These are phyloP conservation scores for Stichodactyla helianthus DNA, from an alignment of 64 coral and sea anemone genomes.

Conservation along the genomic window DNA sequence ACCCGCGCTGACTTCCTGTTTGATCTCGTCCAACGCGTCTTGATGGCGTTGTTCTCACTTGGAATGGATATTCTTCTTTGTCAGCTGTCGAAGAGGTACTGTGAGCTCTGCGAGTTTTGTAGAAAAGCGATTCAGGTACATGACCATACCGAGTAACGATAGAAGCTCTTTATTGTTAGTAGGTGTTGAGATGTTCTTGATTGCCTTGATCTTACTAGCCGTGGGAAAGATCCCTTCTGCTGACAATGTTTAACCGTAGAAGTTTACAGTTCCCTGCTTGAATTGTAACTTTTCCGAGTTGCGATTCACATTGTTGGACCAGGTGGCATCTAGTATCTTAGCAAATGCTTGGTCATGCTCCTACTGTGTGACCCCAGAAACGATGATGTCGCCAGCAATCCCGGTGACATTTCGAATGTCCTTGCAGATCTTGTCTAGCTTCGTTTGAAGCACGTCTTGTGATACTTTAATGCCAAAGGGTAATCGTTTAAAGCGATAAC, in stretches of 20 bases:
- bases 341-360: conserved; percentile 40
- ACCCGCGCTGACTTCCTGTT: conserved; percentile 8
- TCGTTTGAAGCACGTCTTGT: conserved; percentile 37
- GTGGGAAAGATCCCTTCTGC: no score
- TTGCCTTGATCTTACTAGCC: background rate
- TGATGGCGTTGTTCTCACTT: background rate
- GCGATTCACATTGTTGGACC: conserved; percentile 13
- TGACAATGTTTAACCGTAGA: no score
- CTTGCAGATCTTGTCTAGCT: conserved; percentile 31
- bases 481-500: conserved; percentile 36
- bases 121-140: conserved; percentile 53
- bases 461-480: conserved; percentile 20
- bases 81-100: no score
- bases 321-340: background rate
- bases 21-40: conserved; percentile 32
- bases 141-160: conserved; percentile 51
- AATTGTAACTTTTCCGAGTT: conserved; percentile 37
- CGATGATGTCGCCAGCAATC: conserved; percentile 36
- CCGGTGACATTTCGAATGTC: conserved; percentile 41
- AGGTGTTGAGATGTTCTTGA: conserved; percentile 22
- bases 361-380: conserved; percentile 29
- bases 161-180: conserved; percentile 35
- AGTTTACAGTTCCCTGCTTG: background rate
- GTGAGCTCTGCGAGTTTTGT: background rate
- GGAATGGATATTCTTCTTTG: no score